Conservation (phyloP, 53 echinoderm and acorn worm genomes). For the Antedon mediterranea region DNA sequence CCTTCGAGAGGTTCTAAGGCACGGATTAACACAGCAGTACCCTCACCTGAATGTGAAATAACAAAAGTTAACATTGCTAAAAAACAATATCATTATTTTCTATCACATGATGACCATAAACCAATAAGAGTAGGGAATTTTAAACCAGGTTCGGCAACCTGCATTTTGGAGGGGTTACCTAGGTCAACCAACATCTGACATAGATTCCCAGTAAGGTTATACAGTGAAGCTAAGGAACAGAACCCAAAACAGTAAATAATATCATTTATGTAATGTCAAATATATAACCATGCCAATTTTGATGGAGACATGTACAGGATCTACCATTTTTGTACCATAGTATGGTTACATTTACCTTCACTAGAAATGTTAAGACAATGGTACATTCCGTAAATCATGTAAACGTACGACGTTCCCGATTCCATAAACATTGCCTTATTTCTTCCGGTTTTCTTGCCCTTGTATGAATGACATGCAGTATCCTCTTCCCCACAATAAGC, state of each 20-base stretch:
- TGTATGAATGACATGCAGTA: conserved; percentile 54
- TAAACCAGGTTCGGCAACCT: no score
- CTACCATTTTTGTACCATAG: neutral
- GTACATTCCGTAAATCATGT: conserved; percentile 92
- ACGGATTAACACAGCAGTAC: conserved; percentile 59
- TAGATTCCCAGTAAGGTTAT: no score
- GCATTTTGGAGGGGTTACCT: no score
- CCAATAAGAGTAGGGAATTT: no score
- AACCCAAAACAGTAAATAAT: no score
- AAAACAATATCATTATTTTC: no score
- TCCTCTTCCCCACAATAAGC: conserved; percentile 72
- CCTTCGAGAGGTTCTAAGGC: conserved; percentile 65
- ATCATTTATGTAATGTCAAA: no score
- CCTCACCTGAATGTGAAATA: conserved; percentile 38
- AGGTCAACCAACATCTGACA: no score
- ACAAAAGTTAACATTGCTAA: neutral
- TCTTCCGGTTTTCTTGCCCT: conserved; percentile 29
- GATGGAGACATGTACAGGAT: neutral
- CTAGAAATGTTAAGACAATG: conserved; percentile 85
- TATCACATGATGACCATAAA: no score
- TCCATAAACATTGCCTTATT: conserved; percentile 68
- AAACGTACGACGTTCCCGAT: conserved; percentile 82
- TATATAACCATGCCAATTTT: no score
- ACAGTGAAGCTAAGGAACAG: no score
- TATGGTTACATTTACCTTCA: conserved; percentile 30